These are phyloP conservation scores for Crotalus horridus DNA, from an alignment of 2,113 vertebrate genomes.

Conservation along the genomic window DNA sequence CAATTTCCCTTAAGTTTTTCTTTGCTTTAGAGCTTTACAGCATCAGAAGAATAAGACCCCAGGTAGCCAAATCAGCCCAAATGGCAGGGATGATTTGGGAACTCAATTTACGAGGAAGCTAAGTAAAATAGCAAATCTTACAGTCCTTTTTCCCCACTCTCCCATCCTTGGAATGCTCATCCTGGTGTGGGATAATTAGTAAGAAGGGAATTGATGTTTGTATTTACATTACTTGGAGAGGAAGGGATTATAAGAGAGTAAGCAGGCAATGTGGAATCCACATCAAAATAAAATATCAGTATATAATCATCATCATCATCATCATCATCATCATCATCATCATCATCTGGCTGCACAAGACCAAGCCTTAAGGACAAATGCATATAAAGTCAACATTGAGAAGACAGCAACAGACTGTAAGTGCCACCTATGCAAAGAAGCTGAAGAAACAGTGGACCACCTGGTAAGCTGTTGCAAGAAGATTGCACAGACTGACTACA, in stretches of 20 bases:
- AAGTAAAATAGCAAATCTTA: not conserved
- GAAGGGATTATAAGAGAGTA: not conserved
- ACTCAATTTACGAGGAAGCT: not conserved
- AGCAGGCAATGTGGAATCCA: not conserved
- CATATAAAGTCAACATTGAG: no score
- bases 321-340: no score
- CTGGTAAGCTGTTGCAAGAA: no score
- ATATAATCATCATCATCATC: no score
- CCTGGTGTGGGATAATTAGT: not conserved
- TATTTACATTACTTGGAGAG: not conserved
- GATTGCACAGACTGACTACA: no score
- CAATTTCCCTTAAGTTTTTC: not conserved
- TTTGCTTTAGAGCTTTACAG: not conserved
- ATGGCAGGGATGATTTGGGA: not conserved
- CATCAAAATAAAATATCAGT: not conserved
- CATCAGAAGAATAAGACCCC: not conserved
- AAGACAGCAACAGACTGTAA: no score
- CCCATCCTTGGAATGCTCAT: not conserved
- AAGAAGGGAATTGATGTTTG: not conserved
- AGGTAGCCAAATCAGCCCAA: not conserved
- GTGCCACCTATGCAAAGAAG: no score
- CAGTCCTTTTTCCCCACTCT: not conserved
- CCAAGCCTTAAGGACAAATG: no score
- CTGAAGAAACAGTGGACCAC: no score
- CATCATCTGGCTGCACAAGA: no score